Evolutionary conservation across 2,113 vertebrate species (phyloP), one percentile per base, ranked within the genome.

Genomic region (Cryptoleucopteryx plumbea): DNA sequence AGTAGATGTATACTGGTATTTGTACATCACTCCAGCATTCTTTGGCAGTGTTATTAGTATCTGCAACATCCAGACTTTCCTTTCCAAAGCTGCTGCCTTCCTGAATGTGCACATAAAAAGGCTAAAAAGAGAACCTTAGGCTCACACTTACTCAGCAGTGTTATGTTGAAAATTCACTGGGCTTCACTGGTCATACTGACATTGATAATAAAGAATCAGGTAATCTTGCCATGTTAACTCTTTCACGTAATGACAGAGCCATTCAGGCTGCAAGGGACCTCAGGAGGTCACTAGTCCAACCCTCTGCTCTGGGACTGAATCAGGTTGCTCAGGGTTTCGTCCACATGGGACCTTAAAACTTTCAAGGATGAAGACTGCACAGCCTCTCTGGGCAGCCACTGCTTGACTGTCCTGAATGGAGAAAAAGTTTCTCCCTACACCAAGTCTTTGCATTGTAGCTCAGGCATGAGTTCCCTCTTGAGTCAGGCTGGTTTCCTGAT

Each of bases 51-150:
- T 81, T 86, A 91, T 17, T 86, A 85, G 48, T 56, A 92, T 65
- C 72, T 93, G 56, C 77, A 95, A 32, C 70, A 89, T 83, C 56
- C 66, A 94, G 62, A 67, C n/a, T 86, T 96, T 63, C 52, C 55
- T 72, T 94, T 93, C 63, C 72, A 88, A 83, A 90, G 40, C 65
- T 90, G 27, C 73, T 91, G 72, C 56, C 67, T 94, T 95, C 48
- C 83, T 87, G 63, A 94, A 56, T 32, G 43, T 89, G 67, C 58
- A 78, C 43, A 40, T 85, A 71, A 86, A 91, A 90, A 68, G 16
- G 38, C 86, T 84, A 79, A 89, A 89, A 95, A 80, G 47, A 67
- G 61, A 71, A 5, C 43, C 58, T 85, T 79, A 75, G 27, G n/a
- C 58, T 94, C 48, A 79, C 56, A 81, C 48, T 84, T 92, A 87